These are phyloP conservation scores for Sciaenops ocellatus DNA, from an alignment of 2,797 vertebrate species.

Conservation along the genomic window DNA sequence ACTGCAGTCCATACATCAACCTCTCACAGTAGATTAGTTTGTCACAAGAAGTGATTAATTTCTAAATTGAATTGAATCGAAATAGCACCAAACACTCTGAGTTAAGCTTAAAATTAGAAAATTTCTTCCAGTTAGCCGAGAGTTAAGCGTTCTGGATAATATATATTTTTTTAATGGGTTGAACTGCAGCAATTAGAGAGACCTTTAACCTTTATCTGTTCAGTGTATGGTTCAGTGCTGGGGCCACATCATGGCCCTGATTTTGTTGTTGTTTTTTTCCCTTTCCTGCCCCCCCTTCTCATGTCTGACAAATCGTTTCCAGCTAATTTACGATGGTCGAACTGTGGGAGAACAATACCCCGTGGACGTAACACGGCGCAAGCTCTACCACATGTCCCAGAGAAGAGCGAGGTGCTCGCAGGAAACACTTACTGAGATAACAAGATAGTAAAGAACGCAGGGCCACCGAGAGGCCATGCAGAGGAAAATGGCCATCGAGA, in stretches of 20 bases:
- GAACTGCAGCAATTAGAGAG: constrained; percentile 70
- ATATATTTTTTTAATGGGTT: constrained; percentile 53
- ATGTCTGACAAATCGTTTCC: constrained; percentile 84
- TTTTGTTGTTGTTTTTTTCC: constrained; percentile 73
- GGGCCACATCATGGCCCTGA: constrained; percentile 65
- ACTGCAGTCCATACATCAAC: constrained; percentile 1
- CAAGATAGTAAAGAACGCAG: constrained; percentile 83
- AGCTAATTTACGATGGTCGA: constrained; percentile 80
- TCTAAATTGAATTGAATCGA: constrained; percentile 40
- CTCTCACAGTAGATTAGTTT: constrained; percentile 1
- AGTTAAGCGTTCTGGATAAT: constrained; percentile 58
- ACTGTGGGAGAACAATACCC: constrained; percentile 83
- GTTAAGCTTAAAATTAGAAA: constrained; percentile 52
- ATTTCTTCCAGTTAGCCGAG: constrained; percentile 48
- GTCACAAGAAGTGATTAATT: constrained; percentile 53
- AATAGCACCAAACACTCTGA: constrained; percentile 36
- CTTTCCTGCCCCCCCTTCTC: constrained; percentile 55
- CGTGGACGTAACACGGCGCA: constrained; percentile 63
- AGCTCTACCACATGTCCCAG: constrained; percentile 74
- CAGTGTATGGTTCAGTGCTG: constrained; percentile 64
- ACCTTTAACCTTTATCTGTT: constrained; percentile 73
- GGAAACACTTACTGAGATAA: constrained; percentile 88
- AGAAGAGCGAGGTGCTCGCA: constrained; percentile 78
- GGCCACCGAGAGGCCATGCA: constrained; percentile 72
- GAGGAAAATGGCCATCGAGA: constrained; percentile 42